Evolutionary conservation across 2,113 vertebrate species (phyloP), one percentile per base, ranked within the genome.

Genomic region (Eulemur rufifrons): DNA sequence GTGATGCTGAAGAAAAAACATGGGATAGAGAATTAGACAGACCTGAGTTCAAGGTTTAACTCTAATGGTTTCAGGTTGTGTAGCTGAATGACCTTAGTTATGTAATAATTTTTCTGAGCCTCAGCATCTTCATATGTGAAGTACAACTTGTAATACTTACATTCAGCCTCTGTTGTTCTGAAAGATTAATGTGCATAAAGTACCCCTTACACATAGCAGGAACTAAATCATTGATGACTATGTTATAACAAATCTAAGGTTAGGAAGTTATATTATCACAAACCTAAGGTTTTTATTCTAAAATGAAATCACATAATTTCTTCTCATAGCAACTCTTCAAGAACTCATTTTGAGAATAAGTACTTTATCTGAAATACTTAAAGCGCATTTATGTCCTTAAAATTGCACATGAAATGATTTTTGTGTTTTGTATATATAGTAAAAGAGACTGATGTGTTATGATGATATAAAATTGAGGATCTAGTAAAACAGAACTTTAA

Each of bases 331-430:
- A 95, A 85, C 50, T 74, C 74, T 63, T 89, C 32, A 76, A 56
- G 50, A 77, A 63, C 17, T 73, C 42, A 39, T 63, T 93, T 91
- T 89, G 39, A 96, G 45, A 91, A 37, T 76, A 95, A 80, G 11
- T 39, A 47, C 45, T 86, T 78, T 34, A 69, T 73, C 34, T 83
- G 25, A 90, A 73, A 77, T 71, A 76, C 21, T 9, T 56, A 25
- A 18, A 71, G 39, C 77, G 6, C 34, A 61, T 61, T 84, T 81
- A 12, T 89, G 34, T 42, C 69, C 59, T 81, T 95, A 69, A 92
- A 83, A 47, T 56, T 83, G 2, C 83, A 89, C 12, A 47, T 59
- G 3, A 68, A 94, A 91, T 74, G 0, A 86, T 71, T 39, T 81
- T 80, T 83, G 29, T 61, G 12, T 54, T 86, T 80, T 86, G 10